These are phyloP conservation scores for Microctenopoma steveboyesi DNA, from an alignment of 2,797 vertebrate species.

Conservation along the genomic window DNA sequence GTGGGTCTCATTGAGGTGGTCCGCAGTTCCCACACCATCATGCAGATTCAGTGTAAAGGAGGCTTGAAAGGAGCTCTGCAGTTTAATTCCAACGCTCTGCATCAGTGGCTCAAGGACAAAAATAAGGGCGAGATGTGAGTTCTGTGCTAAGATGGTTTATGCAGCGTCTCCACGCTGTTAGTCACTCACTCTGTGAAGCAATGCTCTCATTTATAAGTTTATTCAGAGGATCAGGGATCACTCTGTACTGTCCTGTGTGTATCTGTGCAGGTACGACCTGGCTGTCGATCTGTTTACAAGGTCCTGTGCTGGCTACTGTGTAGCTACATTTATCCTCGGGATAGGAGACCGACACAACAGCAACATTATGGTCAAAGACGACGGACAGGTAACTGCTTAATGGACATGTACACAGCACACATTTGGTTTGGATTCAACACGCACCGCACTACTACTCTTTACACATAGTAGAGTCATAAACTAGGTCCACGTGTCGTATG, in stretches of 20 bases:
- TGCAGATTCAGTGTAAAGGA: constrained; percentile 91
- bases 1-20: constrained; percentile 90
- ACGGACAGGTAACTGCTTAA: constrained; percentile 82
- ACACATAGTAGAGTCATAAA: too few species aligned
- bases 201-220: too few species aligned
- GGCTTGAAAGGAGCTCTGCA: constrained; percentile 88
- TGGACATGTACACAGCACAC: background rate
- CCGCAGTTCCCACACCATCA: constrained; percentile 88
- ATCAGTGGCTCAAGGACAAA: constrained; percentile 89
- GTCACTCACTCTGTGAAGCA: background rate
- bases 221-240: background rate
- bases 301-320: constrained; percentile 89
- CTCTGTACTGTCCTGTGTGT: background rate
- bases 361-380: constrained; percentile 91
- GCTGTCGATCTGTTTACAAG: constrained; percentile 88
- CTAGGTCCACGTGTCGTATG: too few species aligned
- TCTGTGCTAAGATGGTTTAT: background rate
- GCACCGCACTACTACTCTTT: too few species aligned
- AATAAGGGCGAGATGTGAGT: constrained; percentile 88
- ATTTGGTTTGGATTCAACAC: too few species aligned
- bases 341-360: constrained; percentile 90
- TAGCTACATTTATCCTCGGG: constrained; percentile 88
- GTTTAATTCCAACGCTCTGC: constrained; percentile 88
- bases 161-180: background rate
- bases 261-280: constrained; percentile 81